phyloP scores from a whole-genome alignment of 92 coral and sea anemone genomes.

The Galaxea fascicularis region DNA sequence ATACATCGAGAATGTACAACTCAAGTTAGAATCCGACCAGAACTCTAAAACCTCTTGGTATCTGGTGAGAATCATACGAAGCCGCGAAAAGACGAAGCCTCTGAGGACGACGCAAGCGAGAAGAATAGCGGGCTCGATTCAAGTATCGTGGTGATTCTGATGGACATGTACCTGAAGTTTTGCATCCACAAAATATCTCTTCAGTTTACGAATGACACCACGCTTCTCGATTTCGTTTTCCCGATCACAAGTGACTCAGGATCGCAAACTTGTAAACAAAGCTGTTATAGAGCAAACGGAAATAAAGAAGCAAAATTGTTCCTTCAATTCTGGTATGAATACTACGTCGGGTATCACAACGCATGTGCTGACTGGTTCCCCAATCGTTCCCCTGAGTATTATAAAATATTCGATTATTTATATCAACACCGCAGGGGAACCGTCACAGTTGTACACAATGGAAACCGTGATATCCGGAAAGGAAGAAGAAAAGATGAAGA shows the following conservation, averaged over 20 bases:
- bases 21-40: constrained; percentile 16
- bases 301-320: constrained; percentile 26
- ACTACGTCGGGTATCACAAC: constrained; percentile 15
- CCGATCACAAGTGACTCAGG: constrained; percentile 12
- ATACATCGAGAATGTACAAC: constrained; percentile 51
- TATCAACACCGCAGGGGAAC: neutral
- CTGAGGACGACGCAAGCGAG: constrained; percentile 1
- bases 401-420: constrained; percentile 24
- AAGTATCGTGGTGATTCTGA: neutral
- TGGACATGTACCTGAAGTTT: neutral
- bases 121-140: constrained; percentile 4
- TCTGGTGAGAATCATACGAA: constrained; percentile 30
- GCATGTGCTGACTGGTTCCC: constrained; percentile 47
- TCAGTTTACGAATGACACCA: neutral
- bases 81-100: constrained; percentile 1
- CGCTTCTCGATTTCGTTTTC: neutral
- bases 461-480: constrained; percentile 18
- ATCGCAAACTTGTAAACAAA: constrained; percentile 40
- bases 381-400: constrained; percentile 56
- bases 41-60: constrained; percentile 34
- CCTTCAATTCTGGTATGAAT: constrained; percentile 11
- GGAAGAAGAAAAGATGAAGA: neutral
- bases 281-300: constrained; percentile 11
- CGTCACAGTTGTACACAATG: neutral
- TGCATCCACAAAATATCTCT: neutral